phyloP scores from a whole-genome alignment of 2,797 vertebrate species.

The Valencia hispanica region DNA sequence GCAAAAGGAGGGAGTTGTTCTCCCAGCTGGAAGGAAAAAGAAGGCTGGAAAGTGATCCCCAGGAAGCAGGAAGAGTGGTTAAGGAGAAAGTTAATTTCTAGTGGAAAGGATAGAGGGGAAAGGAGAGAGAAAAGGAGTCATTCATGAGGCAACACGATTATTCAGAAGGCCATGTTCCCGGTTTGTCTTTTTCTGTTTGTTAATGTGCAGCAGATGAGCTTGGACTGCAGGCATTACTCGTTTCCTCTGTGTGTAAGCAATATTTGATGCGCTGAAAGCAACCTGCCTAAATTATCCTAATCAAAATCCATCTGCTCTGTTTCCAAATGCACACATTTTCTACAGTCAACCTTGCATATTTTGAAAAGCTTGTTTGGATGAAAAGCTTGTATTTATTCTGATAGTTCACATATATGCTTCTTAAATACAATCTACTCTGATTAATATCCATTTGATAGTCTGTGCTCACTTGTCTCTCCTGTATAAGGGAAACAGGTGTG shows the following conservation, averaged over 20 bases:
- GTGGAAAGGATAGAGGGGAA: slow-evolving; percentile 27
- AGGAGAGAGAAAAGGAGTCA: slow-evolving; percentile 47
- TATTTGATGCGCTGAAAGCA: slow-evolving; percentile 65
- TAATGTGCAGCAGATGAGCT: slow-evolving; percentile 59
- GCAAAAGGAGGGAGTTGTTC: slow-evolving; percentile 32
- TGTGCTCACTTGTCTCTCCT: slow-evolving; percentile 27
- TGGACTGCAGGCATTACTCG: slow-evolving; percentile 44
- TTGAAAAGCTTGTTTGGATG: slow-evolving; percentile 25
- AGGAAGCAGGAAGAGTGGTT: slow-evolving; percentile 13
- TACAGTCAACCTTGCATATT: slow-evolving; percentile 21
- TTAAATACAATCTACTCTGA: slow-evolving; percentile 28
- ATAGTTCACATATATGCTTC: slow-evolving; percentile 27
- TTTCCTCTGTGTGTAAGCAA: slow-evolving; percentile 61
- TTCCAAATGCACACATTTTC: slow-evolving; percentile 39
- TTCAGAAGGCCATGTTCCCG: slow-evolving; percentile 38
- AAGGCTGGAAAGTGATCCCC: slow-evolving; percentile 20
- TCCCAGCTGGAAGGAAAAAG: slow-evolving; percentile 34
- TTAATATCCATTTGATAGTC: slow-evolving; percentile 43
- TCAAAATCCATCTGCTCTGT: slow-evolving; percentile 67
- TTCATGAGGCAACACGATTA: slow-evolving; percentile 51
- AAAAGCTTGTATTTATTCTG: slow-evolving; percentile 29
- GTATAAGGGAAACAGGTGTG: slow-evolving; percentile 39
- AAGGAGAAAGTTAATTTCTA: slow-evolving; percentile 38
- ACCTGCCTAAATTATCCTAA: slow-evolving; percentile 61
- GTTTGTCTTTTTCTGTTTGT: slow-evolving; percentile 51